Percentiles rank a stretch among this genome's conserved stretches.
phyloP scores from a whole-genome alignment of 2,888 invertebrate genomes.

The Stictocephala bisonia region DNA sequence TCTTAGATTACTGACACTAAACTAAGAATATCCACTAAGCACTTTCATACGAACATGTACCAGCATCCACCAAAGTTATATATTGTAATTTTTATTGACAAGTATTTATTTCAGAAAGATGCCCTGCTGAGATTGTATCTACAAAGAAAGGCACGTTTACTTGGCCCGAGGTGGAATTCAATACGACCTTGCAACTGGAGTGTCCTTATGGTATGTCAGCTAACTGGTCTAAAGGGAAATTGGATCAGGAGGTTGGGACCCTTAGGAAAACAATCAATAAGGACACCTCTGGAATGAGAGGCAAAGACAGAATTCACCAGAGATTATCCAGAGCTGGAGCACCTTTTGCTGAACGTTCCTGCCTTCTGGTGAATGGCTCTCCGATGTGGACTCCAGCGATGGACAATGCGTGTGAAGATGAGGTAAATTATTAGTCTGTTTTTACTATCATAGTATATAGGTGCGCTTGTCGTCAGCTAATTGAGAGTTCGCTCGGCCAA shows the following conservation, averaged over 20 bases:
- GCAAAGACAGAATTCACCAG: neutral
- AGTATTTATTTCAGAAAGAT: constrained; percentile 43
- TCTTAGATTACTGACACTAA: too few species aligned
- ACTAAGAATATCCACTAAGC: too few species aligned
- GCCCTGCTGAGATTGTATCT: constrained; percentile 22
- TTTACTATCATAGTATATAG: neutral
- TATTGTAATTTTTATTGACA: too few species aligned
- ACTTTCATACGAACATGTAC: too few species aligned
- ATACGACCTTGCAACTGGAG: constrained; percentile 28
- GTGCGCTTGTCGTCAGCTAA: neutral
- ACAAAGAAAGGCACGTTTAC: constrained; percentile 38
- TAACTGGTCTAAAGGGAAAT: neutral
- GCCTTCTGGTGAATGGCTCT: constrained; percentile 22
- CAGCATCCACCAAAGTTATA: too few species aligned
- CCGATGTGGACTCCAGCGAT: constrained; percentile 26
- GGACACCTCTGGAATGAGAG: constrained; percentile 1
- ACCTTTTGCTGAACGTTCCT: constrained; percentile 38
- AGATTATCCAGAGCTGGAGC: constrained; percentile 7
- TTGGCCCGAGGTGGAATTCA: constrained; percentile 45
- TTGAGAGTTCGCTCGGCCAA: too few species aligned
- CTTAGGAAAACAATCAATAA: constrained; percentile 8
- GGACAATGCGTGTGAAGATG: constrained; percentile 31
- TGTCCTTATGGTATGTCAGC: constrained; percentile 35
- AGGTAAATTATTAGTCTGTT: too few species aligned
- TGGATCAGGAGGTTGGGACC: too few species aligned